Evolutionary conservation across 1,140 invertebrate genomes (phyloP).

Genomic region (Calycopis cecrops): DNA sequence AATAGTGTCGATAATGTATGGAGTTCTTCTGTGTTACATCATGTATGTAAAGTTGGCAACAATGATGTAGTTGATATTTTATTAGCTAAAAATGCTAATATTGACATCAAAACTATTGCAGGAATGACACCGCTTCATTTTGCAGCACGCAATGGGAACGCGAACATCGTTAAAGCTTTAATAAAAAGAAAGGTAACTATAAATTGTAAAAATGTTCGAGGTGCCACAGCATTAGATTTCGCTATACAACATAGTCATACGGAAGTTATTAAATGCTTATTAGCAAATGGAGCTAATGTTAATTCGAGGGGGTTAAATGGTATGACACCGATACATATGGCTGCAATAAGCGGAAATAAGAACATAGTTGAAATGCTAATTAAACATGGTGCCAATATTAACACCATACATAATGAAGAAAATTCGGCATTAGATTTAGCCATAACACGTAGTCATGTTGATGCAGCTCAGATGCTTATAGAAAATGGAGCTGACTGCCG

Average conservation of each 20-base stretch:
- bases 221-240: neutral
- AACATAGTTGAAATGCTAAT: neutral
- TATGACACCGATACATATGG: neutral
- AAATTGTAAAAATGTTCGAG: neutral
- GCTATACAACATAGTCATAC: neutral
- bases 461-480: neutral
- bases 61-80: neutral
- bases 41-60: neutral
- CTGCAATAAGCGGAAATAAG: neutral
- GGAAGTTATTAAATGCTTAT: neutral
- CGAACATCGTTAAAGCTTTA: neutral
- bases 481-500: neutral
- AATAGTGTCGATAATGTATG: neutral
- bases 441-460: neutral
- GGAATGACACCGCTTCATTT: neutral
- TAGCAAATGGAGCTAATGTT: neutral
- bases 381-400: neutral
- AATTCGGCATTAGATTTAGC: slow-evolving; percentile 7
- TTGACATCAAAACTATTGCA: neutral
- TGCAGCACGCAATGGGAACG: neutral
- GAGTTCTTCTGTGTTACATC: neutral
- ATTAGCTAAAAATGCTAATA: neutral
- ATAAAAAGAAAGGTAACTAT: neutral
- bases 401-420: neutral
- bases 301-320: neutral